Base-by-base conservation (phyloP, 1,140 invertebrate genomes). In the Atta texana region DNA sequence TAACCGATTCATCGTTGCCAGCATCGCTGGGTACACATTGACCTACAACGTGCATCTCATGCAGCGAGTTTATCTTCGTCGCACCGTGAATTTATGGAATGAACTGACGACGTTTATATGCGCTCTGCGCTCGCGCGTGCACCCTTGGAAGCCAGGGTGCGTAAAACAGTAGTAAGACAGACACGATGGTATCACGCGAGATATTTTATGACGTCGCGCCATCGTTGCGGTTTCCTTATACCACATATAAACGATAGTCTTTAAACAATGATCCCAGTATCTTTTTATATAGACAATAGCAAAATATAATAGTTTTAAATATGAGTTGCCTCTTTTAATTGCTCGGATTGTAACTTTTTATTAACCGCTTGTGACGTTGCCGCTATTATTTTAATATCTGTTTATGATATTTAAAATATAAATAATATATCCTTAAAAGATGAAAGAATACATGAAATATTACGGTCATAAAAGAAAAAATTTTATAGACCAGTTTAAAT, bases 21-120 rank as follows among this genome's bases (percentile, higher is more conserved):
- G 31, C 18, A 12, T 57, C 21, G 53, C 1, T 1, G 21, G 7
- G 2, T 34, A 39, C 64, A 53, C 21, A 71, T 39, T 16, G 24
- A 55, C 55, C 18, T 28, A n/a, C 24, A 16, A 3, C 80, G n/a
- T 61, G 14, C 28, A 59, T 39, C 49, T 14, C 34, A 18, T 34
- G n/a, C 39, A 39, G 21, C 24, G 69, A 34, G 24, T 63, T 84
- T 84, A 61, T 84, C 69, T 44, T 75, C 28, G 39, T 28, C 39
- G 55, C 69, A 21, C 8, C 44, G 14, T 49, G 69, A 84, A 75
- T 84, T 84, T 84, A 84, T 61, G 80, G 80, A 74, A 75, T 21
- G 55, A 75, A 51, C 24, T 24, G 39, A 34, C 55, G 55, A 84
- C 80, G 28, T 84, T 84, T 84, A 84, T 57, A 64, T 53, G 31